Evolutionary conservation across 2,113 vertebrate species (phyloP).

Genomic region (Varanus komodoensis): DNA sequence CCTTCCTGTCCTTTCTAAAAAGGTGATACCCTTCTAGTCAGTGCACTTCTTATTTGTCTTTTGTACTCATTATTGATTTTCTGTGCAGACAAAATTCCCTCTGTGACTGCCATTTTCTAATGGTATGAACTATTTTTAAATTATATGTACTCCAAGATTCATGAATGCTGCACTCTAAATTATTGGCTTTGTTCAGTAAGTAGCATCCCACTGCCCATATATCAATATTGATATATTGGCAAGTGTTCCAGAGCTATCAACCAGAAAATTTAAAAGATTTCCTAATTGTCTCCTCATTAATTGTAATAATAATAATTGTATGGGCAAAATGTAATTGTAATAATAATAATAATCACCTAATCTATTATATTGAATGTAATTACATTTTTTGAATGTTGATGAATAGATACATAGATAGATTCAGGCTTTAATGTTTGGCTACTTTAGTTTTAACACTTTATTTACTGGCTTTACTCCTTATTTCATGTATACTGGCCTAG

Average conservation of each 20-base stretch:
- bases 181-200: not conserved
- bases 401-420: too few relatives aligned
- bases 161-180: not conserved
- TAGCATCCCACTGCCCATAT: not conserved
- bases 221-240: not conserved
- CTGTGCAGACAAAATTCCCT: constrained; percentile 67
- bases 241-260: not conserved
- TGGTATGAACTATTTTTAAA: constrained; percentile 71
- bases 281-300: not conserved
- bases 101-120: constrained; percentile 70
- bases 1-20: too few relatives aligned
- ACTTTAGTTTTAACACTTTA: not conserved
- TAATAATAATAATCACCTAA: too few relatives aligned
- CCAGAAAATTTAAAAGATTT: not conserved
- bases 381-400: too few relatives aligned
- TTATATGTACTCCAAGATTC: constrained; percentile 3
- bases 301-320: not conserved
- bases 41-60: constrained; percentile 66
- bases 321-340: too few relatives aligned
- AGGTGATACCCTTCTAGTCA: constrained; percentile 21
- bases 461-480: not conserved
- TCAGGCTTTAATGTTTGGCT: too few relatives aligned
- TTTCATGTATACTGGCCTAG: too few relatives aligned
- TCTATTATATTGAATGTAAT: not conserved
- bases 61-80: constrained; percentile 69